phyloP scores from a whole-genome alignment of 2,888 invertebrate species.

The Rhingia rostrata region DNA sequence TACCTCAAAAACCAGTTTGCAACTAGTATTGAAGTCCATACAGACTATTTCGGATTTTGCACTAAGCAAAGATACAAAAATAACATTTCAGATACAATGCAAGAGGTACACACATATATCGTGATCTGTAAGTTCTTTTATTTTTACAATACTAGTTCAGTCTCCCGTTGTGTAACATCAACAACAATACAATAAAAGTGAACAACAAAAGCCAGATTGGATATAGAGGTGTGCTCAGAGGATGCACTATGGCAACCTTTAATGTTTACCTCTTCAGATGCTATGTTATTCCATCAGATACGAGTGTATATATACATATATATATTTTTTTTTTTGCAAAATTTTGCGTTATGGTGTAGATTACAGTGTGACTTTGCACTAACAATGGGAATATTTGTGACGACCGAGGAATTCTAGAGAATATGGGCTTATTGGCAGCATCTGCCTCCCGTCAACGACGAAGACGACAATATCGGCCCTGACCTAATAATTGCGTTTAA shows the following conservation, averaged over 20 bases:
- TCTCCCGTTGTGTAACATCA: slow-evolving; percentile 49
- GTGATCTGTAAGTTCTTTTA: slow-evolving; percentile 26
- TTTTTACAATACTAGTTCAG: background rate
- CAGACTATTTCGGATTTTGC: slow-evolving; percentile 29
- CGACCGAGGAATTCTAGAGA: slow-evolving; percentile 10
- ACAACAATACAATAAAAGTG: slow-evolving; percentile 43
- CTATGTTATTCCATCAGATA: slow-evolving; percentile 27
- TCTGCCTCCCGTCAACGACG: slow-evolving; percentile 18
- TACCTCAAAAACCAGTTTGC: slow-evolving; percentile 59
- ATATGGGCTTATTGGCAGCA: slow-evolving; percentile 39
- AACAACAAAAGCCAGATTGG: slow-evolving; percentile 24
- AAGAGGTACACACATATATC: background rate
- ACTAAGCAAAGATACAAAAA: slow-evolving; percentile 25
- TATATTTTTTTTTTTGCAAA: slow-evolving; percentile 34
- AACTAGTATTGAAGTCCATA: slow-evolving; percentile 2
- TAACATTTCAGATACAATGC: slow-evolving; percentile 22
- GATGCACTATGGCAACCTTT: slow-evolving; percentile 56
- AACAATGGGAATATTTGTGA: slow-evolving; percentile 57
- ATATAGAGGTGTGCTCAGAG: slow-evolving; percentile 31
- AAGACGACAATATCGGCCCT: slow-evolving; percentile 47
- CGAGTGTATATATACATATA: background rate
- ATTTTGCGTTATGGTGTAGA: slow-evolving; percentile 47
- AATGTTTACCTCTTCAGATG: slow-evolving; percentile 4
- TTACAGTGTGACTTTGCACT: slow-evolving; percentile 58
- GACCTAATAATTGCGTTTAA: slow-evolving; percentile 69